Evolutionary conservation across 2,797 vertebrate genomes (phyloP), one percentile per base, ranked within the genome.

Genomic region (Cynodonichthys magdalenae): DNA sequence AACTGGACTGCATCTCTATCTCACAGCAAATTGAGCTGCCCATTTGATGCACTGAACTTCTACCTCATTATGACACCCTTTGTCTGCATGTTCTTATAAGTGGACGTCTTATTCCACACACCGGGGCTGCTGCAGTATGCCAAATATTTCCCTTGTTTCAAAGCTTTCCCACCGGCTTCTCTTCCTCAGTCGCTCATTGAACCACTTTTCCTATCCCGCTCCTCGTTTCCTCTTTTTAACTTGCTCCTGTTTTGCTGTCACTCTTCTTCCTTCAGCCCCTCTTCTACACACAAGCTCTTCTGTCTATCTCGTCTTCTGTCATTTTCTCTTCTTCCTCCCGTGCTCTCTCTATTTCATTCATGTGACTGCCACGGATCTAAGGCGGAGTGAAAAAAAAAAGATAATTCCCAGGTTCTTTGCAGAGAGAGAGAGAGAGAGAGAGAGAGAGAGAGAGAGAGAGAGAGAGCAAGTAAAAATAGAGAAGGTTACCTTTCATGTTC

Each of bases 401-500:
- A 89, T 87, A 80, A 87, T 86, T 89, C 83, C 87, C 85, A 53
- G 70, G 64, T 82, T 83, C 84, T 89, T 79, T 77, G 80, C 75
- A 54, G 76, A 78, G 66, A 48, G 31, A 84, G 80, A 80, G 64
- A n/a, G n/a, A n/a, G n/a, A n/a, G n/a, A n/a, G n/a, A 54, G 72
- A 50, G 29, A 31, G 29, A 54, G 76, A 78, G 66, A 48, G 31
- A 84, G 80, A 36, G 34, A 53, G 77, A 78, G 68, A 52, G 27
- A 84, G 81, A 81, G 62, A 53, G 75, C 53, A 36, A 78, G 81
- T 86, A 87, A 86, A 90, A 89, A 88, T 87, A 89, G 81, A 86
- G 87, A 89, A 90, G 86, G 89, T 87, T 89, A 89, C 82, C 86
- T 91, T 88, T 91, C 87, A 88, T 87, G 89, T 87, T 91, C 82